Evolutionary conservation across 2,113 vertebrate species (phyloP), one percentile per base, ranked within the genome.

Genomic region (Porphyrio hochstetteri): DNA sequence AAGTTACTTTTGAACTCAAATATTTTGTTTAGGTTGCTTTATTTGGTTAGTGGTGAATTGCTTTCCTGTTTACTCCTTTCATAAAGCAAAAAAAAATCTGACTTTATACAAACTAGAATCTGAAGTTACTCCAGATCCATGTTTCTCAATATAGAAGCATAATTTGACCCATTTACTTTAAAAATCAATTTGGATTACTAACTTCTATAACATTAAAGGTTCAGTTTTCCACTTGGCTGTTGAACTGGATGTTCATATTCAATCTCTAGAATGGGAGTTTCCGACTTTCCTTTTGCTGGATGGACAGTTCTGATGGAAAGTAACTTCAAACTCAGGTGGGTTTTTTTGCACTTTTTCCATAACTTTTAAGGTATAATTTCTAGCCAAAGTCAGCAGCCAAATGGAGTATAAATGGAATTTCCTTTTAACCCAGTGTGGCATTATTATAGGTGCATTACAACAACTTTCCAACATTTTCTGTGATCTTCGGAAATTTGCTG

Each of bases 321-420:
- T 0, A 36, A 31, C 19, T 63, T 67, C 1, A 11, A 52, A 48
- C 19, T 29, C 55, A 3, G 16, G 11, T 0, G 44, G 44, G 17
- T 29, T 40, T 60, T 19, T 55, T 55, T 29, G 28, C 31, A 4
- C 11, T 31, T 64, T 79, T 71, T 28, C 5, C 5, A 6, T 29
- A 61, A 55, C 0, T 59, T 65, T 53, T 50, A 74, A 40, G 1
- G 0, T 67, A 53, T 17, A 0, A 2, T 46, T 38, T 67, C 27
- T 85, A 38, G 3, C 11, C 44, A 82, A 84, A 57, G 4, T 78
- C 23, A 53, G 42, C 75, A 20, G 42, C 3, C 72, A 68, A 15
- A 48, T 42, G 52, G 0, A 23, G 5, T 2, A 33, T 23, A 82
- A 80, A 74, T 42, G 9, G 21, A 78, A 82, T 40, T 74, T 42